Base-by-base conservation (phyloP, 2,888 invertebrate species). In the Dusona sp. region DNA sequence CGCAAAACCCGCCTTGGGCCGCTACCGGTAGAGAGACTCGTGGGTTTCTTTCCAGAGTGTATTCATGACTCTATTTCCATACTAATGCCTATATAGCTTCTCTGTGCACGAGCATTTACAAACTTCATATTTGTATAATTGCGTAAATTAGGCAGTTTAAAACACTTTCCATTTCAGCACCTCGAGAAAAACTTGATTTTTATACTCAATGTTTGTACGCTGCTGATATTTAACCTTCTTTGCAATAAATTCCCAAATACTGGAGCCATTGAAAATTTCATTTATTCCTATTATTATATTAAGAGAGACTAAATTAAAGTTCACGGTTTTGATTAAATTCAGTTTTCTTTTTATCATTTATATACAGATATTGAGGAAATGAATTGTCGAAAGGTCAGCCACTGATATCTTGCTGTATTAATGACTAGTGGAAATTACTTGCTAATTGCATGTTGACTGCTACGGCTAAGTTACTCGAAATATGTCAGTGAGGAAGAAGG, bases 361-460 rank as follows among this genome's bases (percentile, higher is more conserved):
- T 11, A 65, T 36, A 16, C n/a, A 79, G 25, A 74, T 48, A 64
- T 29, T 42, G 54, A 45, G 67, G 70, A 82, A 78, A 73, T 65
- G 77, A 51, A 65, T 51, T 77, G 45, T 83, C 16, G 57, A 67
- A 61, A 45, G 85, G 81, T 85, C 78, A 67, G 64, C 77, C 42
- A 68, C 68, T 82, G 72, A 65, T 79, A 73, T 67, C 79, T 82
- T 61, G 65, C 42, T 68, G 75, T 89, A 89, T 91, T 89, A 79
- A 89, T 88, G 87, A 81, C 88, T 89, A 78, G 87, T 88, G 89
- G 87, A 91, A 90, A 91, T 92, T 89, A 89, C 88, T 90, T 82
- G 90, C 89, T 92, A 92, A 92, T 92, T 92, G 89, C 90, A 89
- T 90, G 88, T 89, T 90, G 90, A 90, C 88, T 87, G 87, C n/a